Evolutionary conservation across 2,113 vertebrate species (phyloP).

Genomic region (Aythya baeri): DNA sequence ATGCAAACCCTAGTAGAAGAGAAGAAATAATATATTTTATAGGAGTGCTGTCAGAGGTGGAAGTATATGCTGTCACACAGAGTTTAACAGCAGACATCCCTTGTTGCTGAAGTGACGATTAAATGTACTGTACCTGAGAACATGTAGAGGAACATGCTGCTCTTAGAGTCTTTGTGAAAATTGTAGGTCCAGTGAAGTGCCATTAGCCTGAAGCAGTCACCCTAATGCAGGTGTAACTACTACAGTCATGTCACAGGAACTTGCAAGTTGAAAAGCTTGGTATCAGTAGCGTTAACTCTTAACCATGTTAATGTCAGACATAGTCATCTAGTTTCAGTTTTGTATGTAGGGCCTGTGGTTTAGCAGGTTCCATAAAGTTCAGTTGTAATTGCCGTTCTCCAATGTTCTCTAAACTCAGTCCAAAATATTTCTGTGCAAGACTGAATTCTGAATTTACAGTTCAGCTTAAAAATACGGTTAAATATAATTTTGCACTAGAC

Average conservation of each 20-base stretch:
- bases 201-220: not conserved
- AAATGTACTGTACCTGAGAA: not conserved
- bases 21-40: not conserved
- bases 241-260: not conserved
- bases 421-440: not conserved
- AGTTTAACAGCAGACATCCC: not conserved
- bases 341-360: not conserved
- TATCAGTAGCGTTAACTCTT: not conserved
- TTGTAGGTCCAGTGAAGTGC: not conserved
- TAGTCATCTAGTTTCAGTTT: not conserved
- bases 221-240: not conserved
- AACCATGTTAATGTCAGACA: not conserved
- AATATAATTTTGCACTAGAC: not conserved
- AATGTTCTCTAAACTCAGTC: not conserved
- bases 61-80: not conserved
- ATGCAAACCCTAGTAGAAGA: not conserved
- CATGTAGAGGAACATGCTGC: not conserved
- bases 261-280: not conserved
- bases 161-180: not conserved
- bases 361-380: not conserved
- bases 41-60: fast-evolving
- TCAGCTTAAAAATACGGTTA: not conserved
- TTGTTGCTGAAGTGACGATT: not conserved
- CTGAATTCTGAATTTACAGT: not conserved
- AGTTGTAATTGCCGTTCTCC: not conserved